Evolutionary conservation across 1,140 invertebrate genomes (phyloP), one percentile per base, ranked within the genome.

Genomic region (Orchestia grillus): DNA sequence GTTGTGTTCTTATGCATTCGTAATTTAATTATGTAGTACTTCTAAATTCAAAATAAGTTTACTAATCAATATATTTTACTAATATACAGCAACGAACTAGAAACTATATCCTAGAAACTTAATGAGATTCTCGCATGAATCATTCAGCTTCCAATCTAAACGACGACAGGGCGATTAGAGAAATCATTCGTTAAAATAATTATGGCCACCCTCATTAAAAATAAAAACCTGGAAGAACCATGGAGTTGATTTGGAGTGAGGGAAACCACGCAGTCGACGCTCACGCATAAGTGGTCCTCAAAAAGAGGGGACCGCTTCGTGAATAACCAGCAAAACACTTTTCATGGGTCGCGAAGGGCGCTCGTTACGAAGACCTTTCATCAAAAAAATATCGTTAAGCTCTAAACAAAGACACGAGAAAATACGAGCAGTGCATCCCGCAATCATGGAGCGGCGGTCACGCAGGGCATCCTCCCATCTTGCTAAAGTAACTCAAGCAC

Each of bases 361-460:
- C 28, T 77, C 62, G 62, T 77, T 28, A 36, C 62, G 28, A 77
- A 77, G 28, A 77, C 11, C 88, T 42, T 42, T 90, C 88, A 90
- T 44, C n/a, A 90, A 41, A 42, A 90, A 44, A 41, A 90, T 90
- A 90, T 90, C 43, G 16, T 44, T 90, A 90, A 90, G 88, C 62
- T 90, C 88, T 90, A 90, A 90, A 90, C 88, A 90, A 90, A 90
- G 88, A 44, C 47, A 53, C 41, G 6, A 90, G 43, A 90, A 90
- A 90, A 90, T 90, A 41, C 43, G 41, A 42, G 88, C 41, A 42
- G 43, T 44, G 88, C 41, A 90, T 90, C 88, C 88, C 88, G 41
- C 88, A 90, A 90, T 90, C 88, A 90, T 28, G 88, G 36, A 90
- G 43, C 36, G 42, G 43, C 41, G 88, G 88, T 90, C 88, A 90